Percentiles rank a stretch among this genome's conserved stretches.
phyloP scores from a whole-genome alignment of 2,888 invertebrate species.

The Papilio demoleus region DNA sequence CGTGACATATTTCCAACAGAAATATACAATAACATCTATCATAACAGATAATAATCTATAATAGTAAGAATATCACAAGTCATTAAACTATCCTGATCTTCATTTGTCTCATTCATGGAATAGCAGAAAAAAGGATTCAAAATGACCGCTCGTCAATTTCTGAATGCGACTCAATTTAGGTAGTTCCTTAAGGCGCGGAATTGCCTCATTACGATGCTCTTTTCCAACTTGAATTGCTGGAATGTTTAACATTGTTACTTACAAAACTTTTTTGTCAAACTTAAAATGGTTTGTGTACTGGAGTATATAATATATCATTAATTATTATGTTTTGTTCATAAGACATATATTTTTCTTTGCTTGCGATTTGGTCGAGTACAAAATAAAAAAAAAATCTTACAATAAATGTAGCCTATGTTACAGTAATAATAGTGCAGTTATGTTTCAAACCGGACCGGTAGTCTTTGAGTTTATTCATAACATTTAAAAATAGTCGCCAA shows the following conservation, averaged over 20 bases:
- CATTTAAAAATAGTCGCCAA: too few relatives aligned
- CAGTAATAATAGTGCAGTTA: too few relatives aligned
- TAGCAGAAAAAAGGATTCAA: constrained; percentile 41
- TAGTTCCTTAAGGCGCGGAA: constrained; percentile 56
- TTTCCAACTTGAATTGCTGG: constrained; percentile 38
- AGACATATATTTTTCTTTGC: too few relatives aligned
- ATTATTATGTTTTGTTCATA: too few relatives aligned
- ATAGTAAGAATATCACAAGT: constrained; percentile 4
- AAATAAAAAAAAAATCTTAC: too few relatives aligned
- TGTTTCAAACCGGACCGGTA: too few relatives aligned
- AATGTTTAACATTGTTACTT: constrained; percentile 5
- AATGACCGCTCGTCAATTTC: constrained; percentile 42
- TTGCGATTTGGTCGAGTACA: too few relatives aligned
- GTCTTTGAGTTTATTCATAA: too few relatives aligned
- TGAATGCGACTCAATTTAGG: constrained; percentile 59
- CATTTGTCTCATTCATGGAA: constrained; percentile 38
- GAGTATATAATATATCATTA: too few relatives aligned
- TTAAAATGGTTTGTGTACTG: not conserved
- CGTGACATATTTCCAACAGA: too few relatives aligned
- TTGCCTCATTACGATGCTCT: constrained; percentile 56
- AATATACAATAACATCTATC: not conserved
- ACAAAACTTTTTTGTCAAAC: constrained; percentile 29
- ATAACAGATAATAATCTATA: not conserved
- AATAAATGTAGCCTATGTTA: too few relatives aligned
- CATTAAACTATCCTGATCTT: not conserved